phyloP scores from a whole-genome alignment of 2,113 vertebrate species.

The Ammospiza caudacuta region DNA sequence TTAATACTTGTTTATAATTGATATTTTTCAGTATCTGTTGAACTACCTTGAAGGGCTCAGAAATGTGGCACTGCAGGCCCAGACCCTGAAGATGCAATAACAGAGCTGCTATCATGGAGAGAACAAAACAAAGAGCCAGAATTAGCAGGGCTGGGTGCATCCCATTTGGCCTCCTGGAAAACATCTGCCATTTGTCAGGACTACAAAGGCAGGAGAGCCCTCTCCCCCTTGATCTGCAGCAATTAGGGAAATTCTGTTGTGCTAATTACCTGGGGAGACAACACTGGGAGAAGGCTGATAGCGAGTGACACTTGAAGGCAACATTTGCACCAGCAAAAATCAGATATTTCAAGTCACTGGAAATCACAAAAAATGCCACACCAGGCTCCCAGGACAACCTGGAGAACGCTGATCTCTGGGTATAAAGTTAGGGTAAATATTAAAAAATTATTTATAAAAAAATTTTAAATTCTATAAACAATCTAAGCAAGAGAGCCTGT shows the following conservation, averaged over 20 bases:
- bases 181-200: slow-evolving; percentile 47
- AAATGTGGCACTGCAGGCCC: neutral
- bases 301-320: neutral
- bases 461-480: neutral
- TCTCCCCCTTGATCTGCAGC: slow-evolving; percentile 42
- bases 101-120: neutral
- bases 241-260: slow-evolving; percentile 58
- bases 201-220: slow-evolving; percentile 33
- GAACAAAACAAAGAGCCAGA: neutral
- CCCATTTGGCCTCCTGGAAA: slow-evolving; percentile 54
- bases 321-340: neutral
- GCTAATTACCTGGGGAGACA: slow-evolving; percentile 60
- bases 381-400: neutral
- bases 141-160: neutral
- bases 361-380: neutral
- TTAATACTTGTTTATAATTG: neutral
- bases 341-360: neutral
- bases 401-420: neutral
- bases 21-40: neutral
- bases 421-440: neutral
- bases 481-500: neutral
- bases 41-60: neutral
- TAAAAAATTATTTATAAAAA: neutral
- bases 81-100: neutral
- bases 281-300: neutral